Base-by-base conservation (phyloP, 2,888 invertebrate species). In the Podotricha telesiphe region DNA sequence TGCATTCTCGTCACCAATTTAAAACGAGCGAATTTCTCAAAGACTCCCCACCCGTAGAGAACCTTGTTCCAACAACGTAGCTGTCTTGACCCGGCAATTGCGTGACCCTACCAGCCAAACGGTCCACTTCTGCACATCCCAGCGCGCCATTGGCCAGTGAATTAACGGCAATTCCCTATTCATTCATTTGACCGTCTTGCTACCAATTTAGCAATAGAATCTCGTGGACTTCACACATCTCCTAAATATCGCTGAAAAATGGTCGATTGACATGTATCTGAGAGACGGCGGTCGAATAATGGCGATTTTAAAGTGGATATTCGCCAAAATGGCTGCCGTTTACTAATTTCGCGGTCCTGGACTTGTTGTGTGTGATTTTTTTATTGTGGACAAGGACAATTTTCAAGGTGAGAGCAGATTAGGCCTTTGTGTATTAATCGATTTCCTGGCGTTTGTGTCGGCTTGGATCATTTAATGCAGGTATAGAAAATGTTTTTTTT, bases 311-410 rank as follows among this genome's bases (percentile, higher is more conserved):
- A 81, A 80, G 79, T 82, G 81, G 82, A 76, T 80, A 66, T 89
- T 92, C 91, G 92, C 92, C 92, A 92, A 89, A 81, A 92, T 84
- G 92, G 92, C 92, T 76, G 72, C 76, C 77, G 82, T 78, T 68
- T 74, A 74, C 40, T 79, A 82, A 69, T 73, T 73, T 74, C 76
- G 75, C 71, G 73, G 45, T 45, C 70, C 77, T 81, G 80, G 82
- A 82, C 80, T 78, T 77, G 69, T 70, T 69, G 75, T 77, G 75
- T 74, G 72, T 66, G 19, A 4, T 70, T 62, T 61, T 34, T 48
- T 63, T 47, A 51, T 69, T 68, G 58, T 70, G 69, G 64, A 71
- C 69, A 61, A 75, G 77, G 75, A 75, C 73, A 59, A 63, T 75
- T 72, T 75, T 67, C 84, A 64, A 88, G 88, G 89, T 88, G 86